A percentile compares a stretch with the other conserved stretches of the same genome.
Conservation (phyloP, 2,888 invertebrate genomes). For the Crocallis elinguaria region DNA sequence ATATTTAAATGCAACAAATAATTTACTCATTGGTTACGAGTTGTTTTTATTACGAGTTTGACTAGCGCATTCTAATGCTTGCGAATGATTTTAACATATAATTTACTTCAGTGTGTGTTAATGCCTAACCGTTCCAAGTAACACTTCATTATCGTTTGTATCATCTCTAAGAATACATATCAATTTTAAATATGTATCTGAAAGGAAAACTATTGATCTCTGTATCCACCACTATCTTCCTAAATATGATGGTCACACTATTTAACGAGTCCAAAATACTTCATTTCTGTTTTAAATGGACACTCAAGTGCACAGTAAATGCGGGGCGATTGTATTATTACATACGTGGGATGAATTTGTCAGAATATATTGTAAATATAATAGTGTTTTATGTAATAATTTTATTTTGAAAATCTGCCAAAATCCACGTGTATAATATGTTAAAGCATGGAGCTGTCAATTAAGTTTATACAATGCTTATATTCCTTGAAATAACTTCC, state of each 20-base stretch:
- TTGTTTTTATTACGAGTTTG: slow-evolving; percentile 17
- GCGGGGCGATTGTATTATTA: slow-evolving; percentile 70
- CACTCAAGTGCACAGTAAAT: slow-evolving; percentile 59
- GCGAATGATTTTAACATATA: slow-evolving; percentile 16
- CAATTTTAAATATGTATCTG: slow-evolving; percentile 64
- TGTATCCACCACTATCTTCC: slow-evolving; percentile 43
- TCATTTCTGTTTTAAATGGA: background rate
- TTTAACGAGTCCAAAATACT: slow-evolving; percentile 14
- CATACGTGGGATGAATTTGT: slow-evolving; percentile 74
- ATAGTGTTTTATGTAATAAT: slow-evolving; percentile 78
- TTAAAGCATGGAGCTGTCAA: slow-evolving; percentile 78
- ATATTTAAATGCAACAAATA: slow-evolving; percentile 4
- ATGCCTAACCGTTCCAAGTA: slow-evolving; percentile 39
- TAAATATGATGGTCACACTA: slow-evolving; percentile 61
- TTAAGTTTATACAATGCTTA: slow-evolving; percentile 76
- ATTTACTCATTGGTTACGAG: background rate
- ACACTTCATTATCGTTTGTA: slow-evolving; percentile 41
- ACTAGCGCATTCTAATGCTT: slow-evolving; percentile 23
- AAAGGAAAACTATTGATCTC: slow-evolving; percentile 66
- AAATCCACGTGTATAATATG: slow-evolving; percentile 79
- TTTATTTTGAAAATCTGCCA: slow-evolving; percentile 76
- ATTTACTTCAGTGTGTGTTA: slow-evolving; percentile 12
- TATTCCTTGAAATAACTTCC: slow-evolving; percentile 80
- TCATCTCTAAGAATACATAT: slow-evolving; percentile 70
- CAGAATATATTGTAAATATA: slow-evolving; percentile 81